A percentile compares a stretch with the other conserved stretches of the same genome.
Conservation (phyloP, 2,113 vertebrate species). For the Dipodomys spectabilis region DNA sequence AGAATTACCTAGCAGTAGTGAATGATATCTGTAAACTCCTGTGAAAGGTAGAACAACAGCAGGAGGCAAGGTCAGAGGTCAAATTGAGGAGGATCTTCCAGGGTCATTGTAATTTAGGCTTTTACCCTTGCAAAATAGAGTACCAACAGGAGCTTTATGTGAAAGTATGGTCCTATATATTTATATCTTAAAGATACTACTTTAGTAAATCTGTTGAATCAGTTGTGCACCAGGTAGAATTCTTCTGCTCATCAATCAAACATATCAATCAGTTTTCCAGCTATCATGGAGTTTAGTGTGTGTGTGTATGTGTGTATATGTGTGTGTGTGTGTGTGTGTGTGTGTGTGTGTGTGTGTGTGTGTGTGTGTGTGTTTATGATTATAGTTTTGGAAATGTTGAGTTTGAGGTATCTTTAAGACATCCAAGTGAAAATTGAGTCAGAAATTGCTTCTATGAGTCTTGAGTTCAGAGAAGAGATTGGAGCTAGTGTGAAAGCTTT, state of each 20-base stretch:
- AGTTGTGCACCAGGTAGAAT: background rate
- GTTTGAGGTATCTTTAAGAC: background rate
- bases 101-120: background rate
- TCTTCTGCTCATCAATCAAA: background rate
- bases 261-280: background rate
- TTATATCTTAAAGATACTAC: background rate
- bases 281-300: background rate
- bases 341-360: background rate
- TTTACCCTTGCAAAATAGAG: background rate
- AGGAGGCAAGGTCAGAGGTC: background rate
- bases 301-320: background rate
- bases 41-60: background rate
- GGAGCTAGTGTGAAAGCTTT: background rate
- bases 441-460: background rate
- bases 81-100: background rate
- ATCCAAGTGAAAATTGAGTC: background rate
- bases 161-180: background rate
- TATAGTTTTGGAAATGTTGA: background rate
- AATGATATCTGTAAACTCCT: background rate
- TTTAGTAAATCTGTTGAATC: background rate
- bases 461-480: slow-evolving; percentile 21
- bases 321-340: background rate
- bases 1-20: background rate
- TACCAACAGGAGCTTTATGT: background rate
- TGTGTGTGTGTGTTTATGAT: background rate